phyloP scores from a whole-genome alignment of 2,797 vertebrate genomes.

The Leuciscus waleckii region DNA sequence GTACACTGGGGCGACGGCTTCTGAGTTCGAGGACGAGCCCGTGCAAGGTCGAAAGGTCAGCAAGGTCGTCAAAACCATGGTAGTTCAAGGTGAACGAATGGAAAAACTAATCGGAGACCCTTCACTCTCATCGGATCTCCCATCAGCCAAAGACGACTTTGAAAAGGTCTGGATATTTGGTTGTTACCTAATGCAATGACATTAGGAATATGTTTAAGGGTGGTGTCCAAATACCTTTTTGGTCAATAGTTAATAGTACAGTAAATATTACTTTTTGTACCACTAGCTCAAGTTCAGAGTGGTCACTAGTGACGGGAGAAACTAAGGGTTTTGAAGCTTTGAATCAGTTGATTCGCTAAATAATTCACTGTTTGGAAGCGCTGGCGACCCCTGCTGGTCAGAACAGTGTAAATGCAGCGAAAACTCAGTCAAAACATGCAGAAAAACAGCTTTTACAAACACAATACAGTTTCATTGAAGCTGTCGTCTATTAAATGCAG shows the following conservation, averaged over 20 bases:
- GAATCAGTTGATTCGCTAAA: neutral
- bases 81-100: slow-evolving; percentile 89
- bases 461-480: neutral
- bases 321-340: neutral
- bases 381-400: neutral
- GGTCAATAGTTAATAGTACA: neutral
- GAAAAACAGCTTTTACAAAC: neutral
- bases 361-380: no score
- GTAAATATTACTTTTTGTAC: neutral
- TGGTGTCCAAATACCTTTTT: neutral
- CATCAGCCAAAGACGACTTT: slow-evolving; percentile 95
- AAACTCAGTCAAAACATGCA: neutral
- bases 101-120: slow-evolving; percentile 90
- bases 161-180: slow-evolving; percentile 83
- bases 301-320: neutral
- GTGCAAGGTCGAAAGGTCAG: slow-evolving; percentile 94
- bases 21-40: slow-evolving; percentile 87
- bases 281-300: neutral
- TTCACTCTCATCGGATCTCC: slow-evolving; percentile 88
- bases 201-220: neutral
- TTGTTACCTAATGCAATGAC: neutral
- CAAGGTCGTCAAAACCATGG: slow-evolving; percentile 93
- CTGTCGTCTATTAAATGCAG: neutral
- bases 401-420: neutral
- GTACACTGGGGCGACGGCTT: slow-evolving; percentile 72